phyloP scores from a whole-genome alignment of 2,888 invertebrate genomes.

The Deroplatys truncata region DNA sequence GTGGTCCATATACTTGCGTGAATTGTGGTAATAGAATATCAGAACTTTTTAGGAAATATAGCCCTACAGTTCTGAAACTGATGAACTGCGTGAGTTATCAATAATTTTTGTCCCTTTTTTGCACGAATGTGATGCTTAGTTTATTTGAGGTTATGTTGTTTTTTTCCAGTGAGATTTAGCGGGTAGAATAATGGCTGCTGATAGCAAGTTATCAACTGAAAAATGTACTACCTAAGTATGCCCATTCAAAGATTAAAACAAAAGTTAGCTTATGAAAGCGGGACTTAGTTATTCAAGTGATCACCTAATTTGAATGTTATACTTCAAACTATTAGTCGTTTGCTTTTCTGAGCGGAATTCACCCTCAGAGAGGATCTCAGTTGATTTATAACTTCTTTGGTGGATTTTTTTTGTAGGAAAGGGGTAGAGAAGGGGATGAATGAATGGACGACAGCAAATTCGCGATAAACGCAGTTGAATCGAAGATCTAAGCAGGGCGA shows the following conservation, averaged over 20 bases:
- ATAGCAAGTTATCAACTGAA: not conserved
- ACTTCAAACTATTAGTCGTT: too few relatives aligned
- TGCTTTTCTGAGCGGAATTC: not conserved
- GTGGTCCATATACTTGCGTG: slow-evolving; percentile 49
- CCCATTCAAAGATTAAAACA: not conserved
- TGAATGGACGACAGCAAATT: not conserved
- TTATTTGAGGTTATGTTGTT: not conserved
- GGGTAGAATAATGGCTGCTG: not conserved
- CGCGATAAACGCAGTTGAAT: not conserved
- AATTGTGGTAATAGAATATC: slow-evolving; percentile 62
- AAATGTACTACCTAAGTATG: not conserved
- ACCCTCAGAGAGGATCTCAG: not conserved
- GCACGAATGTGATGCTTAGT: not conserved
- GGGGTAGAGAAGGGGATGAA: not conserved
- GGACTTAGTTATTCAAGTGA: not conserved
- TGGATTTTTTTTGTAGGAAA: too few relatives aligned
- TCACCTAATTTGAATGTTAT: not conserved
- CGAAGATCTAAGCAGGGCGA: not conserved
- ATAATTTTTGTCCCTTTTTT: not conserved
- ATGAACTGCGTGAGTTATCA: slow-evolving; percentile 65
- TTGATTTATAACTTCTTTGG: too few relatives aligned
- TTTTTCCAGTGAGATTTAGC: not conserved
- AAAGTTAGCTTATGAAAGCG: not conserved
- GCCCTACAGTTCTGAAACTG: slow-evolving; percentile 66
- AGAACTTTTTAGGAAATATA: slow-evolving; percentile 65